These are phyloP conservation scores for Enteromius argenteus DNA, from an alignment of 2,797 vertebrate genomes.

Conservation along the genomic window DNA sequence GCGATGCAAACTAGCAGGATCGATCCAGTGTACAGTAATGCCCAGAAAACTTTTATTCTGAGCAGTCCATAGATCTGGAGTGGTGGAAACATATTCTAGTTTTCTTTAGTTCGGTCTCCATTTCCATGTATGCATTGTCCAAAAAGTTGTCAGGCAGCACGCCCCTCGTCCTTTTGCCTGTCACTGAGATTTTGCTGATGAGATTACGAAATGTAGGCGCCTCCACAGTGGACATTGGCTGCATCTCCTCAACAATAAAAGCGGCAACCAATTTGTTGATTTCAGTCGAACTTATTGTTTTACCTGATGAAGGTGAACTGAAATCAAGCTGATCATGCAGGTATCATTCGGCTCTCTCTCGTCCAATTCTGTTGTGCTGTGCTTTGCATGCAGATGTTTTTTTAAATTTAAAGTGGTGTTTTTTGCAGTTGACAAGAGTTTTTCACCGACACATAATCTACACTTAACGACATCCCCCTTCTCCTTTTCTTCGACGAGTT, in stretches of 20 bases:
- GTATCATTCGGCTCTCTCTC: not conserved
- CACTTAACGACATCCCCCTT: constrained; percentile 5
- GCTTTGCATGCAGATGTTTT: constrained; percentile 34
- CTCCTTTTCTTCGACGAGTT: not conserved
- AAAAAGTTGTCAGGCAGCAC: constrained; percentile 2
- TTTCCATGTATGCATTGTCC: constrained; percentile 13
- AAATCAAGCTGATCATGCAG: not conserved
- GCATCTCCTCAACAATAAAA: constrained; percentile 34
- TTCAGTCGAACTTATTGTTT: constrained; percentile 9
- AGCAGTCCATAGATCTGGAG: constrained; percentile 28
- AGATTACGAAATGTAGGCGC: constrained; percentile 17
- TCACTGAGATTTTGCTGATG: constrained; percentile 24
- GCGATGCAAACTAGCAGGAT: constrained; percentile 13
- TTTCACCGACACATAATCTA: not conserved
- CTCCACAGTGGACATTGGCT: constrained; percentile 24
- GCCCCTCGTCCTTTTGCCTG: not conserved
- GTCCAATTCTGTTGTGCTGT: constrained; percentile 8
- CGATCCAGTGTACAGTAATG: constrained; percentile 40
- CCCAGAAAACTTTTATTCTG: constrained; percentile 30
- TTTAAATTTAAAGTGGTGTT: constrained; percentile 21
- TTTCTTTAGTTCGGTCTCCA: constrained; percentile 37
- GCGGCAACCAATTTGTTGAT: constrained; percentile 24
- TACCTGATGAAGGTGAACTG: constrained; percentile 11
- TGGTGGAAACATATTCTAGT: constrained; percentile 44
- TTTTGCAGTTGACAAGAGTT: constrained; percentile 29